Evolutionary conservation across 1,140 invertebrate genomes (phyloP).

Genomic region (Cydia pomonella): DNA sequence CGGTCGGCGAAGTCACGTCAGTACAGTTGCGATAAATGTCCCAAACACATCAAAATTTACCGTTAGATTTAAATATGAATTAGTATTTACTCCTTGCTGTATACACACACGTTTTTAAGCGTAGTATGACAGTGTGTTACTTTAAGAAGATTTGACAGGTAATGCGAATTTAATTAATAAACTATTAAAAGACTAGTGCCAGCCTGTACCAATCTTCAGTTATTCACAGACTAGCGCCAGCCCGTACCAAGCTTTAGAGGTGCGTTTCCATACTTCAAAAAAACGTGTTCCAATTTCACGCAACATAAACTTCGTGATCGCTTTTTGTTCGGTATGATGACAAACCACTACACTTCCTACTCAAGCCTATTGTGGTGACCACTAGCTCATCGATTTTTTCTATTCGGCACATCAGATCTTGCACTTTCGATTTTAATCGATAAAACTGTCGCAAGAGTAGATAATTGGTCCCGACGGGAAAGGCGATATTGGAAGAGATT

Average conservation of each 20-base stretch:
- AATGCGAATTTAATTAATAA: neutral
- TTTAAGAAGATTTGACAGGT: no score
- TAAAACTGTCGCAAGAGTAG: constrained; percentile 22
- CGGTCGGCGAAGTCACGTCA: no score
- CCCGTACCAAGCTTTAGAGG: constrained; percentile 39
- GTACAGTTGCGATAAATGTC: no score
- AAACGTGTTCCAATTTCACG: constrained; percentile 68
- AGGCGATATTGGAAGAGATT: neutral
- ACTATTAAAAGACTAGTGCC: neutral
- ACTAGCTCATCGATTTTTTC: constrained; percentile 54
- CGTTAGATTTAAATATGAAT: no score
- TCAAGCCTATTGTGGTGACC: constrained; percentile 45
- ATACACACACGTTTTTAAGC: no score
- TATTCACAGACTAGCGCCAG: constrained; percentile 7
- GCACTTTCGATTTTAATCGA: constrained; percentile 64
- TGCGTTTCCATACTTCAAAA: constrained; percentile 46
- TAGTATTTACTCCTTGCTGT: no score
- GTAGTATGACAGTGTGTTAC: no score
- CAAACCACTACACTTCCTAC: constrained; percentile 59
- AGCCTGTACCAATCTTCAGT: constrained; percentile 13
- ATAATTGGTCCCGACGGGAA: neutral
- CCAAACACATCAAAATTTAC: no score
- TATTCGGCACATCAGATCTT: constrained; percentile 55
- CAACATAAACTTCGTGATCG: constrained; percentile 64
- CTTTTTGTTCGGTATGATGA: constrained; percentile 65